Evolutionary conservation across 2,888 invertebrate species (phyloP), one percentile per base, ranked within the genome.

Genomic region (Drosophila affinis): DNA sequence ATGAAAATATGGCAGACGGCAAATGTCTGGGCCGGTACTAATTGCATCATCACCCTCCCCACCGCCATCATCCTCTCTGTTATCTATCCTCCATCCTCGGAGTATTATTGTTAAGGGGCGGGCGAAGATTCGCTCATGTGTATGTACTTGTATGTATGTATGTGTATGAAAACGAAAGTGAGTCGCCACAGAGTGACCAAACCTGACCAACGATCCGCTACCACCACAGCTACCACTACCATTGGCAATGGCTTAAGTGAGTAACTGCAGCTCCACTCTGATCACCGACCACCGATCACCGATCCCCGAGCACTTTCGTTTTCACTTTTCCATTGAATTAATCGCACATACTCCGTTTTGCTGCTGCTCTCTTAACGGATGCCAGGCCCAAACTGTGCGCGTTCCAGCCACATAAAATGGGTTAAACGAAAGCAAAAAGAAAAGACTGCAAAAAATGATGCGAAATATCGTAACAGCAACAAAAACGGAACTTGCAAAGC

Each of bases 281-380:
- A 75, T 79, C 72, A 68, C 14, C 47, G 32, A 53, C 29, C 60
- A 14, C 14, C 57, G 57, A 57, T 44, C 64, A 49, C 27, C 53
- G 55, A 49, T 29, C 57, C 47, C 54, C 71, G 70, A 77, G 77
- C 89, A 88, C 88, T 88, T 88, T 88, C 88, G 84, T 89, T 88
- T 88, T 88, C 88, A 88, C 88, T 89, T 88, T 88, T 88, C 74
- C 86, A 87, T 65, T 81, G 89, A 77, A 89, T 89, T 88, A 86
- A 83, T 85, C 75, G 79, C 72, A 72, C 76, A 72, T 58, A 59
- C 47, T 56, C 29, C 34, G 47, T 39, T 44, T 57, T 71, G 27
- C 48, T 72, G 68, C 63, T 77, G 14, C 67, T 72, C 70, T 69
- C 62, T 62, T 68, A 81, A 71, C 85, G 85, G 79, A 88, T 83